Conservation (phyloP, 2,113 vertebrate genomes). For the Pluvianellus socialis region DNA sequence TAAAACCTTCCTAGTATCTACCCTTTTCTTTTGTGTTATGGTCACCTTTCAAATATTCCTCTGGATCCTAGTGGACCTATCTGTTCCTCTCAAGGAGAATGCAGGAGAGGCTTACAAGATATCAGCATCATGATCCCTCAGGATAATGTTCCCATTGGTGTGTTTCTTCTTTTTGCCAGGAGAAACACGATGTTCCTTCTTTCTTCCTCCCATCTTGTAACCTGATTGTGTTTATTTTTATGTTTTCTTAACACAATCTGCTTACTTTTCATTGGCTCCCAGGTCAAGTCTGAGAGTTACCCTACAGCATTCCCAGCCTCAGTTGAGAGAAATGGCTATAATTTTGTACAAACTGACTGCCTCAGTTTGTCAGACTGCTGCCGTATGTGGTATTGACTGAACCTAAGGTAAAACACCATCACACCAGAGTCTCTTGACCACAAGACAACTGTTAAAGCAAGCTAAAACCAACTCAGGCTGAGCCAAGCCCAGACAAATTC, state of each 20-base stretch:
- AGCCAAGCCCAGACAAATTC: neutral
- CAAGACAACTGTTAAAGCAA: neutral
- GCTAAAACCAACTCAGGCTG: neutral
- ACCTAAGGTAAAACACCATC: neutral
- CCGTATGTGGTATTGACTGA: neutral
- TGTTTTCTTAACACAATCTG: neutral
- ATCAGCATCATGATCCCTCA: neutral
- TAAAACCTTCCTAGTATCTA: neutral
- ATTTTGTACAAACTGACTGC: neutral
- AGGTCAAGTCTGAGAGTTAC: neutral
- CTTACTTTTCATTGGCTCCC: neutral
- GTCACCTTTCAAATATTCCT: neutral
- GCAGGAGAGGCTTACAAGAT: neutral
- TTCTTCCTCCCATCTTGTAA: neutral
- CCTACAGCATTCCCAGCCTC: neutral
- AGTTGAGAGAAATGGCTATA: neutral
- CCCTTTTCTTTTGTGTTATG: neutral
- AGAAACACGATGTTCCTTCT: neutral
- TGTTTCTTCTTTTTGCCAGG: neutral
- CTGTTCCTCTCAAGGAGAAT: neutral
- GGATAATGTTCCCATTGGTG: neutral
- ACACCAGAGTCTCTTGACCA: neutral
- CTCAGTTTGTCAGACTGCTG: neutral
- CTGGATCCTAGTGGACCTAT: neutral
- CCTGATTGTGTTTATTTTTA: neutral